A percentile compares a stretch with the other conserved stretches of the same genome.
These are phyloP conservation scores for Bugula neritina DNA, from an alignment of 2,888 invertebrate genomes.

Conservation along the genomic window DNA sequence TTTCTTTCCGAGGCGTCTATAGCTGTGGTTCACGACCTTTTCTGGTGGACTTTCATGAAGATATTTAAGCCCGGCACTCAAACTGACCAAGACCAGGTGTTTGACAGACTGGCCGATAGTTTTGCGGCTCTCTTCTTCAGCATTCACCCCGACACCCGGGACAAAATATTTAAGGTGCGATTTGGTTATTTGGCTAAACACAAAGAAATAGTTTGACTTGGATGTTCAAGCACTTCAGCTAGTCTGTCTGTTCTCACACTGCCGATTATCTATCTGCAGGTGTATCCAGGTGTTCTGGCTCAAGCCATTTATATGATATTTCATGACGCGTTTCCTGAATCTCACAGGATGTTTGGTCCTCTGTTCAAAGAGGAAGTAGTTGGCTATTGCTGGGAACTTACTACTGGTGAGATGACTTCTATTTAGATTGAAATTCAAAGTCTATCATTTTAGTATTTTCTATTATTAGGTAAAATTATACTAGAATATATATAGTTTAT, in stretches of 20 bases:
- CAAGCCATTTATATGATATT: conserved; percentile 45
- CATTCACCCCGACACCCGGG: conserved; percentile 49
- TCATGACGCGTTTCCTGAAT: conserved; percentile 48
- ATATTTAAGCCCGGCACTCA: conserved; percentile 35
- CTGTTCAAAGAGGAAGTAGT: conserved; percentile 45
- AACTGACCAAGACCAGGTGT: conserved; percentile 41
- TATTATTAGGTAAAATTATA: too few species aligned
- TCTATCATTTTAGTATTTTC: too few species aligned
- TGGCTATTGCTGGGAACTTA: conserved; percentile 44
- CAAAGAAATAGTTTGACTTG: too few species aligned
- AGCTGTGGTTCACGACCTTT: conserved; percentile 49
- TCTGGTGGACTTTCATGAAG: conserved; percentile 51
- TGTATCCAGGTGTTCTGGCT: conserved; percentile 46
- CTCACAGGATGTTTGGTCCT: conserved; percentile 41
- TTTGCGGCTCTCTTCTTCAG: conserved; percentile 49
- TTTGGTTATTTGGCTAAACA: neutral
- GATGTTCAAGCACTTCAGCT: too few species aligned
- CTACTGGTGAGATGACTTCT: conserved; percentile 42
- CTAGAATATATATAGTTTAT: too few species aligned
- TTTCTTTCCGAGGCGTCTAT: conserved; percentile 51
- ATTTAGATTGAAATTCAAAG: too few species aligned
- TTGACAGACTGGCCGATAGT: conserved; percentile 51
- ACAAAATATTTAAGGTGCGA: conserved; percentile 48
- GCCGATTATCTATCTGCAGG: conserved; percentile 33
- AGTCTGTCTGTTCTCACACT: too few species aligned